Evolutionary conservation across 2,888 invertebrate species (phyloP), one percentile per base, ranked within the genome.

Genomic region (Caenorhabditis imperialis): DNA sequence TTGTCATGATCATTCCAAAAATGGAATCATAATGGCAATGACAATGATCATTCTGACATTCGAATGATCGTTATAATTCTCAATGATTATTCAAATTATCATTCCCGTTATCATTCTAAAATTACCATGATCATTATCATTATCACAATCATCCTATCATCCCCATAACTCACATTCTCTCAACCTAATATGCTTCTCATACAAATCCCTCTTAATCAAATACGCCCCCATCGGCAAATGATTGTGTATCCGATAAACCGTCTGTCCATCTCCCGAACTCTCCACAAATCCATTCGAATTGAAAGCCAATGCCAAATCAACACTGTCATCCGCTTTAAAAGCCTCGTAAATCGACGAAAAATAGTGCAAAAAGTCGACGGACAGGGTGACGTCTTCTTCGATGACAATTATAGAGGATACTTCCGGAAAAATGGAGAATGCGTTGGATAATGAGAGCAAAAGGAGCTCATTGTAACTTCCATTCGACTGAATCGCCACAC

Each of bases 401-500:
- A 83, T 63, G 0, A 83, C 79, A 3, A 78, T 74, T 1, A 83
- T 18, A 12, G 77, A 75, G 8, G 78, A 51, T 0, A 81, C 71
- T 22, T 78, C 70, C 1, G 81, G 80, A 42, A 80, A 83, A 4
- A 81, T 54, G 12, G 78, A 71, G 47, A 81, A 79, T 8, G 75
- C 77, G 30, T 50, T 74, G 8, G 57, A 51, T 3, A 81, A 50
- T 0, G 81, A 74, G 12, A 55, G 30, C 2, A 76, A 61, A 2
- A 80, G 47, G 6, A 76, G 62, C 0, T 62, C 69, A 53, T 79
- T 79, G 79, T 89, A 89, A 30, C 79, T 80, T 8, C 84, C 82
- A 69, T 88, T 88, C 23, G 88, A 84, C 37, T 84, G 75, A 25
- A 90, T 73, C 45, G 88, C 85, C 3, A 82, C 70, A 48, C 88